Conservation (phyloP, 2,113 vertebrate genomes). For the Procavia capensis region DNA sequence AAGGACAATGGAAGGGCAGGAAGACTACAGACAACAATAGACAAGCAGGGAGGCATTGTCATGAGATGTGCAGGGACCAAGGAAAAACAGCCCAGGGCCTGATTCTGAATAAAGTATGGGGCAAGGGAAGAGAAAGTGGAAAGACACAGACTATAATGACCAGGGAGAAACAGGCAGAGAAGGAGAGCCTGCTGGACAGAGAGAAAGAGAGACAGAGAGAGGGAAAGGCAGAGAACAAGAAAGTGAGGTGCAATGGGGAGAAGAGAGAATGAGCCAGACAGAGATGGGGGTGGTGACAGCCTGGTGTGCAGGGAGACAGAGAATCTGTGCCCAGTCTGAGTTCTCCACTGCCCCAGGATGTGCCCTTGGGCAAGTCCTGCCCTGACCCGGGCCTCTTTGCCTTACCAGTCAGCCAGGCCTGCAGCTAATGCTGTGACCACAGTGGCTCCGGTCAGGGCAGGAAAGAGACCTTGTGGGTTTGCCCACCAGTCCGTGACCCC, state of each 20-base stretch:
- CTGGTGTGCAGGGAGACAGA: not conserved
- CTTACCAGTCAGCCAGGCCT: not conserved
- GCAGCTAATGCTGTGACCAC: not conserved
- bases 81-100: rapidly evolving
- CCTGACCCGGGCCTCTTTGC: not conserved
- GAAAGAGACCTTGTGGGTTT: not conserved
- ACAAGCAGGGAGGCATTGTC: too few relatives aligned
- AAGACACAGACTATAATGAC: not conserved
- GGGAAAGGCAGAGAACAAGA: not conserved
- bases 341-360: not conserved
- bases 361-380: too few relatives aligned
- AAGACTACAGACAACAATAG: too few relatives aligned
- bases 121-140: not conserved
- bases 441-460: not conserved
- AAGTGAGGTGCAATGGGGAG: too few relatives aligned
- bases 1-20: not conserved
- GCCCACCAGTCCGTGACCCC: not conserved
- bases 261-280: not conserved
- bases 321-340: not conserved
- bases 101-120: not conserved
- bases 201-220: not conserved
- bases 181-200: not conserved
- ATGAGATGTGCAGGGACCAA: not conserved
- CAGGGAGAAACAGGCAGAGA: not conserved
- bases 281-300: rapidly evolving